phyloP scores from a whole-genome alignment of 2,888 invertebrate genomes.

The Pachymerium ferrugineum region DNA sequence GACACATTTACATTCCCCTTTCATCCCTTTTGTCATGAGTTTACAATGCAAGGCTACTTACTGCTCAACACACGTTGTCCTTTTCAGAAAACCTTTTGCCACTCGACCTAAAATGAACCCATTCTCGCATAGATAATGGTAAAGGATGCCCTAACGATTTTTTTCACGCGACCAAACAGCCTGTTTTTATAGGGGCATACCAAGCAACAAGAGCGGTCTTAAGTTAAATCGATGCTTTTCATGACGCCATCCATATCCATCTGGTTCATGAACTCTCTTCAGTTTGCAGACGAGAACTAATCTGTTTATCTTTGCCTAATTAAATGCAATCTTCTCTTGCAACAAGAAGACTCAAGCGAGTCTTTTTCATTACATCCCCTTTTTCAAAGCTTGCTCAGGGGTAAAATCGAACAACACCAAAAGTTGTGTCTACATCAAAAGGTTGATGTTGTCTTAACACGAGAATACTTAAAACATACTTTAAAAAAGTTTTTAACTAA shows the following conservation, averaged over 20 bases:
- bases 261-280: slow-evolving; percentile 27
- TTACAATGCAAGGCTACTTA: slow-evolving; percentile 7
- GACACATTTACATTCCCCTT: neutral
- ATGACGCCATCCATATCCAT: slow-evolving; percentile 24
- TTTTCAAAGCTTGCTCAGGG: neutral
- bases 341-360: neutral
- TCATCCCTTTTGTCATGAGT: neutral
- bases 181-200: slow-evolving; percentile 2
- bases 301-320: slow-evolving; percentile 27
- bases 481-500: too few relatives aligned
- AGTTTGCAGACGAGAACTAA: slow-evolving; percentile 19
- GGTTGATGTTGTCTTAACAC: neutral
- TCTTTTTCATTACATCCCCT: neutral
- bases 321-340: slow-evolving; percentile 12
- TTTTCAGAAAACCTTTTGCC: slow-evolving; percentile 23
- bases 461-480: too few relatives aligned
- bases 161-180: slow-evolving; percentile 23
- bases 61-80: neutral
- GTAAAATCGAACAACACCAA: slow-evolving; percentile 24
- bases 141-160: slow-evolving; percentile 13
- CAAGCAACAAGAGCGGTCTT: slow-evolving; percentile 17
- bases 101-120: slow-evolving; percentile 27
- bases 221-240: slow-evolving; percentile 25
- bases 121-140: slow-evolving; percentile 18
- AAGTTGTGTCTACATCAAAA: neutral